Evolutionary conservation across 2,113 vertebrate genomes (phyloP).

Genomic region (Pomatostomus ruficeps): DNA sequence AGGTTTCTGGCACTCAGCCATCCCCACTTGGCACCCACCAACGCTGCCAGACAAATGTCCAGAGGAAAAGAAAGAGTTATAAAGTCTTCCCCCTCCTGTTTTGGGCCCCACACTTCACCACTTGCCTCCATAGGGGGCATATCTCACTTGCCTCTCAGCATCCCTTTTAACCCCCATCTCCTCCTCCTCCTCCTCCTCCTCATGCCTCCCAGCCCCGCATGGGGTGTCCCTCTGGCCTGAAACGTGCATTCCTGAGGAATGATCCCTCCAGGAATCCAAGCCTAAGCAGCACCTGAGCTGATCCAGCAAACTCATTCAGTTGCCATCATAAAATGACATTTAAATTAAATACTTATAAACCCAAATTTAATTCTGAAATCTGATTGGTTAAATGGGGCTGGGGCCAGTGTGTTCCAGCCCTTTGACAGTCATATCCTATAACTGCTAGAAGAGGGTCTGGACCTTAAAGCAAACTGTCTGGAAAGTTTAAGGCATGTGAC

Average conservation of each 20-base stretch:
- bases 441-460: neutral
- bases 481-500: neutral
- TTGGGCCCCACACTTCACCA: accelerated
- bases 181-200: neutral
- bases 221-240: neutral
- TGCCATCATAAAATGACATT: neutral
- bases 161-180: neutral
- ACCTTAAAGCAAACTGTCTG: neutral
- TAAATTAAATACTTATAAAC: neutral
- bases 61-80: neutral
- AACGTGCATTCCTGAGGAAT: neutral
- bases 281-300: neutral
- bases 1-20: neutral
- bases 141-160: neutral
- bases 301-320: neutral
- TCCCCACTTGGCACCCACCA: neutral
- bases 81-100: neutral
- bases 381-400: accelerated
- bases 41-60: neutral
- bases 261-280: neutral
- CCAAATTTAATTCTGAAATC: neutral
- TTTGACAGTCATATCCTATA: neutral
- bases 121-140: neutral
- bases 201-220: accelerated
- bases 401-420: neutral